phyloP scores from a whole-genome alignment of 2,113 vertebrate species.

The Gnathonemus longibarbis region DNA sequence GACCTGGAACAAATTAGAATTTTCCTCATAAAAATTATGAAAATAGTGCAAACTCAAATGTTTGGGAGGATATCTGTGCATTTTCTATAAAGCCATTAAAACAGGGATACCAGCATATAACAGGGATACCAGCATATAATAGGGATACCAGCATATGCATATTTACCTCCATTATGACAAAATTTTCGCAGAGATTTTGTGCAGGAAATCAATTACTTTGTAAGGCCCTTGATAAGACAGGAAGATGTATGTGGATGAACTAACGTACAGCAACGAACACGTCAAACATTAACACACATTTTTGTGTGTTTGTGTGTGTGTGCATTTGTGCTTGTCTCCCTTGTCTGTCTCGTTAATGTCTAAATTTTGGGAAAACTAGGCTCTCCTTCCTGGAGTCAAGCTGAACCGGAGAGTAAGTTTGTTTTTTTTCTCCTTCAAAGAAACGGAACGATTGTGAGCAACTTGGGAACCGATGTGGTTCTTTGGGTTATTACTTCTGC shows the following conservation, averaged over 20 bases:
- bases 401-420: conserved; percentile 28
- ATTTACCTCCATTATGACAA: neutral
- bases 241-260: neutral
- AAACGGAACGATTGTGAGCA: neutral
- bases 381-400: conserved; percentile 24
- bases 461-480: neutral
- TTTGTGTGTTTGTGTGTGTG: conserved; percentile 12
- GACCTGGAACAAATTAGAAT: neutral
- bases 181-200: neutral
- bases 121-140: neutral
- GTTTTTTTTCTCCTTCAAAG: neutral
- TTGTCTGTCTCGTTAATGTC: conserved; percentile 13
- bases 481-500: neutral
- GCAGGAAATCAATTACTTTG: neutral
- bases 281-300: neutral
- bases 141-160: neutral
- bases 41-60: neutral
- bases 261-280: neutral
- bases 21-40: neutral
- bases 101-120: neutral
- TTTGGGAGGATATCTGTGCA: neutral
- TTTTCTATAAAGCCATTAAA: neutral
- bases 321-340: neutral
- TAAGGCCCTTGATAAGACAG: neutral
- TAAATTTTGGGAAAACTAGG: conserved; percentile 23